phyloP scores from a whole-genome alignment of 2,113 vertebrate species.

The Eubucco bourcierii region DNA sequence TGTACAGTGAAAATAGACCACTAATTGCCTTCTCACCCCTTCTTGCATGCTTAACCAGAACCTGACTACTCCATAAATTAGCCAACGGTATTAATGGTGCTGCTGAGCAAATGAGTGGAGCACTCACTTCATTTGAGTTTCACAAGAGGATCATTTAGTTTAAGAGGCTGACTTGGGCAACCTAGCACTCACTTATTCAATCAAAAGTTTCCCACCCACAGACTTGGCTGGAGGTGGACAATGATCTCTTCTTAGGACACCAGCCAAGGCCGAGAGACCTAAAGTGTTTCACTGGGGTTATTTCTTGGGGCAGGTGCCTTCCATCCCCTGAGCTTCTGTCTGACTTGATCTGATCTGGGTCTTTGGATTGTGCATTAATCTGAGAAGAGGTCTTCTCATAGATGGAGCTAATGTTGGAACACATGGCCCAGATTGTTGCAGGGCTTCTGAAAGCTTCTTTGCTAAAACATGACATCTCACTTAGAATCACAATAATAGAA shows the following conservation, averaged over 20 bases:
- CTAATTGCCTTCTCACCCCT: not conserved
- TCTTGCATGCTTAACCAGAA: not conserved
- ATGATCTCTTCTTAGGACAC: not conserved
- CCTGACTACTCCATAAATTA: not conserved
- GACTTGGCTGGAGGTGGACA: too few relatives aligned
- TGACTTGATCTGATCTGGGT: not conserved
- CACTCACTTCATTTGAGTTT: not conserved
- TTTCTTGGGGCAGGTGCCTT: not conserved
- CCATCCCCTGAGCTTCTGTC: not conserved
- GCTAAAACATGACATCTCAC: not conserved
- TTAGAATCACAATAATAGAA: too few relatives aligned
- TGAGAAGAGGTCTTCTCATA: not conserved
- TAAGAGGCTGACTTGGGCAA: not conserved
- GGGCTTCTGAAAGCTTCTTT: not conserved
- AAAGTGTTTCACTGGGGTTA: not conserved
- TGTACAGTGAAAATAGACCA: not conserved
- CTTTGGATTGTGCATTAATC: not conserved
- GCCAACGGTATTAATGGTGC: not conserved
- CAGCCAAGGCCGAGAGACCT: not conserved
- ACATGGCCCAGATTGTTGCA: not conserved
- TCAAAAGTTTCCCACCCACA: not conserved
- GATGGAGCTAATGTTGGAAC: not conserved
- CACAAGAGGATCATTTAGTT: not conserved
- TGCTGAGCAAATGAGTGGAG: not conserved
- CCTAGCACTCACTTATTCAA: not conserved